Evolutionary conservation across 2,113 vertebrate genomes (phyloP), one percentile per base, ranked within the genome.

Genomic region (Petrocephalus zakoni): DNA sequence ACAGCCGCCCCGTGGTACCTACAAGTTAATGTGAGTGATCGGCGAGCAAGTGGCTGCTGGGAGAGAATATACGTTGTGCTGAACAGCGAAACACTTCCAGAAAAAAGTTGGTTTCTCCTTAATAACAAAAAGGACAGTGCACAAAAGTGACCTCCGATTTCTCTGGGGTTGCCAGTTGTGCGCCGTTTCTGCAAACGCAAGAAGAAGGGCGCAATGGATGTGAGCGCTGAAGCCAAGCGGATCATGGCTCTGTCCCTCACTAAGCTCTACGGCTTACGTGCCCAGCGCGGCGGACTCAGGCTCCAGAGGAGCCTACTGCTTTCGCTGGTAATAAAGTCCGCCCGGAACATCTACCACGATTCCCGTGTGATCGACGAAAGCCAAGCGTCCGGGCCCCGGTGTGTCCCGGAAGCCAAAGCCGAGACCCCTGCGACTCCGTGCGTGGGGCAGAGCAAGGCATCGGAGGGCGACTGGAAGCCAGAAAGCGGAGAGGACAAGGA

Each of bases 301-400:
- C 95, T 97, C 1, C 96, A 96, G 89, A 94, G 95, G 7, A 96
- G 96, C 87, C 93, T 97, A 2, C 93, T 96, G 92, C 91, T 97
- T 52, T 95, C 96, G 6, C 92, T 96, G 88, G 94, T 97, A 55
- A 94, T 97, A 94, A 95, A 94, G 2, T 95, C 94, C 87, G 96
- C 96, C 56, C 93, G 96, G 19, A 94, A 96, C 47, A 92, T 95
- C 4, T 96, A 96, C 89, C 93, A 96, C 52, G 92, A 0, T 90
- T 93, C 89, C 91, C 85, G 88, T 8, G 61, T 55, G 87, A 21
- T 52, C 5, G 49, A 51, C 58, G 89, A 86, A 46, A 88, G 42
- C 85, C 72, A 84, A 11, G n/a, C 56, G 11, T 29, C 29, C 13
- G 51, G 21, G 22, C 21, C 53, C 10, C 78, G n/a, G 4, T 22